Percentiles rank a stretch among this genome's conserved stretches.
Evolutionary conservation across 2,888 invertebrate species (phyloP).

Genomic region (Eristalis intricaria): DNA sequence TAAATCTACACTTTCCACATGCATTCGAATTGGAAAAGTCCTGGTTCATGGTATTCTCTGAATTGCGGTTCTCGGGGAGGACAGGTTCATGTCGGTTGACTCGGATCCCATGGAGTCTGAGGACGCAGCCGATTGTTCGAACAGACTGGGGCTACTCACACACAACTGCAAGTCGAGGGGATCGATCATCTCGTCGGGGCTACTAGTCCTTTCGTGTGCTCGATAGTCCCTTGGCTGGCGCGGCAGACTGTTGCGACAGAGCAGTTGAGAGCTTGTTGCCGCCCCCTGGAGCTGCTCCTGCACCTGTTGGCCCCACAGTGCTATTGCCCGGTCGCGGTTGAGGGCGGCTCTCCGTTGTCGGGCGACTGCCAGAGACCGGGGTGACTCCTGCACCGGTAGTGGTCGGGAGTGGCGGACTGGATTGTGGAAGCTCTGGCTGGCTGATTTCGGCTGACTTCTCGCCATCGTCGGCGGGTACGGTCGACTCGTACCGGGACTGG

Average conservation of each 20-base stretch:
- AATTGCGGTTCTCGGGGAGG: slow-evolving; percentile 79
- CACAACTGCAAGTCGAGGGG: slow-evolving; percentile 78
- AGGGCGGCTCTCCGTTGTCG: slow-evolving; percentile 77
- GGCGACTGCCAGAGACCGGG: slow-evolving; percentile 69
- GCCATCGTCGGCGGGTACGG: slow-evolving; percentile 63
- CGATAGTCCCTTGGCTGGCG: slow-evolving; percentile 78
- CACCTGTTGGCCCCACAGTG: slow-evolving; percentile 79
- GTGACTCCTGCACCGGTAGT: slow-evolving; percentile 65
- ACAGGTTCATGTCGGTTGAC: slow-evolving; percentile 74
- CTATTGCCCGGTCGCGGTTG: slow-evolving; percentile 80
- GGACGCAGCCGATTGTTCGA: slow-evolving; percentile 78
- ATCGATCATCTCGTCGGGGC: slow-evolving; percentile 75
- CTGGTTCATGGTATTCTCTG: slow-evolving; percentile 73
- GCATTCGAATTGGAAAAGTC: neutral
- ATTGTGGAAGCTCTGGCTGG: slow-evolving; percentile 66
- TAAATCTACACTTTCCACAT: slow-evolving; percentile 21
- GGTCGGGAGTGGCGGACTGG: slow-evolving; percentile 58
- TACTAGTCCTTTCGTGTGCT: slow-evolving; percentile 74
- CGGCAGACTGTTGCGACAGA: slow-evolving; percentile 81
- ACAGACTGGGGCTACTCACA: slow-evolving; percentile 81
- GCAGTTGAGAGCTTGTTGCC: slow-evolving; percentile 76
- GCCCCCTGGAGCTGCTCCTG: slow-evolving; percentile 71
- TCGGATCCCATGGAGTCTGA: slow-evolving; percentile 72
- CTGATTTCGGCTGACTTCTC: slow-evolving; percentile 67
- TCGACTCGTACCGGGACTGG: slow-evolving; percentile 68